Conservation (phyloP, 2,113 vertebrate species). For the Centropristis striata region DNA sequence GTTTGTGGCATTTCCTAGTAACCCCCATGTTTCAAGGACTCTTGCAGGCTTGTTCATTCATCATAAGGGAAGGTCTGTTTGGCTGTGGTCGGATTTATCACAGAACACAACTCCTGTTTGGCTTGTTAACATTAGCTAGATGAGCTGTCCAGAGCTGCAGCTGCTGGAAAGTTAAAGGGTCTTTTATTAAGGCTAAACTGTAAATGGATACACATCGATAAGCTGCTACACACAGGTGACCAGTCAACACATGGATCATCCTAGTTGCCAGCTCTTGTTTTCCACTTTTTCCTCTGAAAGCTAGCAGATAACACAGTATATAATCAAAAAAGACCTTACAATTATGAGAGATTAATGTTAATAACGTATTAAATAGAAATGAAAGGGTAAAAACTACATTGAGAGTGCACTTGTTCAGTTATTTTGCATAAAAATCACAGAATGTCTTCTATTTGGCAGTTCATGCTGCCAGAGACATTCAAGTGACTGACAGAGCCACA, state of each 20-base stretch:
- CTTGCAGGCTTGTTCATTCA: conserved; percentile 63
- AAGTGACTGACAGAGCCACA: not conserved
- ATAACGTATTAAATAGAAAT: not conserved
- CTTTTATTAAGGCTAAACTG: conserved; percentile 65
- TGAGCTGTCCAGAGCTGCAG: conserved; percentile 48
- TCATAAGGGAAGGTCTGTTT: conserved; percentile 60
- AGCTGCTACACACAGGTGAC: conserved; percentile 30
- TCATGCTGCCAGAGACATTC: not conserved
- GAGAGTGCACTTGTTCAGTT: not conserved
- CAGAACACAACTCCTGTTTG: conserved; percentile 12
- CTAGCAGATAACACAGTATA: not conserved
- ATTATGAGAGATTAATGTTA: not conserved
- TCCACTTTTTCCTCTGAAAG: not conserved
- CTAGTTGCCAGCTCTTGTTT: not conserved
- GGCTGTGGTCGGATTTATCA: conserved; percentile 67
- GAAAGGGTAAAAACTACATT: not conserved
- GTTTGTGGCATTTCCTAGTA: conserved; percentile 68
- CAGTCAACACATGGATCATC: conserved; percentile 29
- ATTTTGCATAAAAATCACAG: conserved; percentile 11
- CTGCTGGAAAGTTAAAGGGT: conserved; percentile 40
- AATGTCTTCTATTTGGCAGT: not conserved
- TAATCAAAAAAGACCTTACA: not conserved
- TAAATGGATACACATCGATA: conserved; percentile 46
- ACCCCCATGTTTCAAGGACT: conserved; percentile 76
- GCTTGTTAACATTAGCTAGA: conserved; percentile 63